Evolutionary conservation across 2,888 invertebrate genomes (phyloP).

Genomic region (Ceratothoa steindachneri): DNA sequence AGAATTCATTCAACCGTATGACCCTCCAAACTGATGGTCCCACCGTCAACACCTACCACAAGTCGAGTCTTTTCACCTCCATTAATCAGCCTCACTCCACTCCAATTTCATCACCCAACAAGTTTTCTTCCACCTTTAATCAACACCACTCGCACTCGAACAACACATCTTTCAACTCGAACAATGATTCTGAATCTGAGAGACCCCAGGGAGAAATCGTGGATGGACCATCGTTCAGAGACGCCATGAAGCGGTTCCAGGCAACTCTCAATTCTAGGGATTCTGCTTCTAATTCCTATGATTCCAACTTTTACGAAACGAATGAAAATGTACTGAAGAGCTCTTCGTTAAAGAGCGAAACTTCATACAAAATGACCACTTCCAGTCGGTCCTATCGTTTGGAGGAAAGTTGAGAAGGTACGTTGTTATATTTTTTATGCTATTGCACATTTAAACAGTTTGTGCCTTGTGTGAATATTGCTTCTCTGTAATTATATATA

Average conservation of each 20-base stretch:
- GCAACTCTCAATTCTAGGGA: conserved; percentile 14
- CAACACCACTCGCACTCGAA: background rate
- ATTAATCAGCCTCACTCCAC: conserved; percentile 9
- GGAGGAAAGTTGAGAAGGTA: conserved; percentile 30
- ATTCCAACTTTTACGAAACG: conserved; percentile 17
- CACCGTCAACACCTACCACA: conserved; percentile 14
- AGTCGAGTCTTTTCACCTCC: conserved; percentile 5
- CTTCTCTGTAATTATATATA: conserved; percentile 9
- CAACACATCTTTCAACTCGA: background rate
- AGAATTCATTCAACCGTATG: background rate
- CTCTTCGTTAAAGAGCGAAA: conserved; percentile 39
- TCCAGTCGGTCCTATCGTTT: conserved; percentile 39
- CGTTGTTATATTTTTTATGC: conserved; percentile 4
- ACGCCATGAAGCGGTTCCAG: conserved; percentile 48
- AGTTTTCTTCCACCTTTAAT: background rate
- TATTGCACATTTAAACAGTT: background rate
- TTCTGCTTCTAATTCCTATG: conserved; percentile 15
- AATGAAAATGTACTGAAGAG: conserved; percentile 32
- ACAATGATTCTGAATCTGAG: background rate
- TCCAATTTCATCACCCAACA: background rate
- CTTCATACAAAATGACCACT: conserved; percentile 35
- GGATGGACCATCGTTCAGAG: conserved; percentile 48
- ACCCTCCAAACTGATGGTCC: background rate
- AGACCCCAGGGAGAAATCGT: conserved; percentile 27
- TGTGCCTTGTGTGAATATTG: background rate